Evolutionary conservation across 1,140 invertebrate species (phyloP), one percentile per base, ranked within the genome.

Genomic region (Diachasma alloeum): DNA sequence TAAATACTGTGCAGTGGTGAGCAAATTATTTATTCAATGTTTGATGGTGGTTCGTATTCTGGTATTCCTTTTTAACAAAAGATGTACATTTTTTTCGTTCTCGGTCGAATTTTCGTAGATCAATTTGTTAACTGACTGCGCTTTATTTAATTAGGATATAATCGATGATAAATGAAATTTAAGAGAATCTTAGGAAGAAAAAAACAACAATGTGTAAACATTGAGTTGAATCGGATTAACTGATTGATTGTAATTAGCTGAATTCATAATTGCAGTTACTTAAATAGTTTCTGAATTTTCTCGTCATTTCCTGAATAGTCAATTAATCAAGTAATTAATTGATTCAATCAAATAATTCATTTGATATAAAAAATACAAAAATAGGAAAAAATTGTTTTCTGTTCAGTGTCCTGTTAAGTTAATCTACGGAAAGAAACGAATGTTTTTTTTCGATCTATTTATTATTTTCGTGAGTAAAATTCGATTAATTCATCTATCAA

Each of bases 401-500:
- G 17, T 53, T 17, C 15, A 17, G 15, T 17, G 48, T 53, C 48
- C n/a, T 15, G 48, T 53, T 53, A 53, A 53, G 17, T 53, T 17
- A 53, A 53, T n/a, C 17, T 15, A 53, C 9, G 0, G n/a, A 8
- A 31, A 67, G 19, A 67, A 67, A 67, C 15, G 4, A 19, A 53
- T 53, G 15, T 53, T 53, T n/a, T 37, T n/a, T 39, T 26, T 31
- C n/a, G 11, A 5, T 59, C 10, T 56, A 53, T 37, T 42, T 75
- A 75, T 70, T 68, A 63, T 75, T 17, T 44, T 46, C n/a, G 15
- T 53, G 48, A n/a, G 15, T 53, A 31, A 19, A 63, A 63, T 63
- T 63, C 9, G 39, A 42, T 42, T 44, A 63, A 74, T 68, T 67
- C 37, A 53, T 69, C 48, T 31, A 19, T 56, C 72, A 73, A 77